These are phyloP conservation scores for Cirrhinus mrigala DNA, from an alignment of 2,797 vertebrate species.

Conservation along the genomic window DNA sequence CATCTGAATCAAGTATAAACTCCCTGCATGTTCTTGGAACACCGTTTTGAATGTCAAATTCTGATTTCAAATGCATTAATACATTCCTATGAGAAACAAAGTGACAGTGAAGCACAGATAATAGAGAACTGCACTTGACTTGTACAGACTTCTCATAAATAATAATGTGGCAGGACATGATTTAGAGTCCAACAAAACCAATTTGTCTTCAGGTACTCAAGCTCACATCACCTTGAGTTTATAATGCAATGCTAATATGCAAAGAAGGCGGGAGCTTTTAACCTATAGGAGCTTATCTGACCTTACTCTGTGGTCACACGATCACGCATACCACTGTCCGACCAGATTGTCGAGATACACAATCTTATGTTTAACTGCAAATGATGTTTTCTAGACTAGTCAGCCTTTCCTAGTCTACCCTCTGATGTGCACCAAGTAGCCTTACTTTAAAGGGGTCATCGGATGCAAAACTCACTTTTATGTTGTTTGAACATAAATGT, in stretches of 20 bases:
- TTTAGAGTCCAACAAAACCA: constrained; percentile 27
- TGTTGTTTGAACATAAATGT: no score
- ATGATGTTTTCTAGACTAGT: background rate
- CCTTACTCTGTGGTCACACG: background rate
- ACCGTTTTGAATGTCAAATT: constrained; percentile 28
- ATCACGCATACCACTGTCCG: background rate
- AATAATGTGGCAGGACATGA: constrained; percentile 41
- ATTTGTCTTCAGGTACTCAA: constrained; percentile 22
- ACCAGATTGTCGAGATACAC: background rate
- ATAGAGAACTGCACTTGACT: constrained; percentile 27
- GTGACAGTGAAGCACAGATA: constrained; percentile 8
- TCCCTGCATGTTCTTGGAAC: constrained; percentile 36
- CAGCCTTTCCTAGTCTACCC: background rate
- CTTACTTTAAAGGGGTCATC: no score
- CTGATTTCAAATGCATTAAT: constrained; percentile 43
- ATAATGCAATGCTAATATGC: constrained; percentile 33
- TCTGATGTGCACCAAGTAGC: background rate
- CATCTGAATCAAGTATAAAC: background rate
- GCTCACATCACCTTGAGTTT: constrained; percentile 10
- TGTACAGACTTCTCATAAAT: constrained; percentile 50
- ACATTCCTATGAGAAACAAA: constrained; percentile 36
- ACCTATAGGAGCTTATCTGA: background rate
- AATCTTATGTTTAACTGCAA: background rate
- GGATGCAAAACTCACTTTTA: no score
- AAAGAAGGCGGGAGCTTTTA: background rate